Evolutionary conservation across 2,797 vertebrate genomes (phyloP), one percentile per base, ranked within the genome.

Genomic region (Telmatherina bonti): DNA sequence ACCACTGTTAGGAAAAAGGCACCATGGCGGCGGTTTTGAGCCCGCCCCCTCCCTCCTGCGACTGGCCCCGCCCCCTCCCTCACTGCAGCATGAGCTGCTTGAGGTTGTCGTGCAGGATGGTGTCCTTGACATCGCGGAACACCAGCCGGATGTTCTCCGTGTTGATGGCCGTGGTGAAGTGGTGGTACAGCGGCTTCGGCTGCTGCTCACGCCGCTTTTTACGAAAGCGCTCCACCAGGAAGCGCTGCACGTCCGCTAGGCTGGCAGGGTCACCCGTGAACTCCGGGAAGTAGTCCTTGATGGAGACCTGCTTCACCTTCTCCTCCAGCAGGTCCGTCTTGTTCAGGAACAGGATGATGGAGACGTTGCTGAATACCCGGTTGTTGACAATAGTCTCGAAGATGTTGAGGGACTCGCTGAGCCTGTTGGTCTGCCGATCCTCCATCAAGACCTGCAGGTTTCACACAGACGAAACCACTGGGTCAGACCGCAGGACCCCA

Each of bases 141-240:
- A 99, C 98, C 69, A 99, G 95, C 77, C 96, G 94, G 94, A 99
- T 98, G 92, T 99, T 99, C 88, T 99, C 98, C 22, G 98, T 99
- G 95, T 98, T 98, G 93, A 99, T 99, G 80, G 98, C 98, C 1
- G 98, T 99, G 96, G 98, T 99, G 94, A 99, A 99, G 93, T 99
- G 98, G 92, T 99, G 96, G 93, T 99, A 99, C 38, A 99, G 92
- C 0, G 97, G 97, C 91, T 98, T 99, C 99, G 96, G n/a, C n/a
- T n/a, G n/a, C 93, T 96, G 96, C 87, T 99, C 97, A 82, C 98
- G 97, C 62, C 98, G 96, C 89, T 97, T 99, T 82, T 88, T 94
- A 56, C 96, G 95, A 94, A 99, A 99, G 91, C 97, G 98, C 56
- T 98, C 97, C 91, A 98, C 97, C 95, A 99, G 95, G 95, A 97